Conservation (phyloP, 1,140 invertebrate species). For the Monochamus saltuarius region DNA sequence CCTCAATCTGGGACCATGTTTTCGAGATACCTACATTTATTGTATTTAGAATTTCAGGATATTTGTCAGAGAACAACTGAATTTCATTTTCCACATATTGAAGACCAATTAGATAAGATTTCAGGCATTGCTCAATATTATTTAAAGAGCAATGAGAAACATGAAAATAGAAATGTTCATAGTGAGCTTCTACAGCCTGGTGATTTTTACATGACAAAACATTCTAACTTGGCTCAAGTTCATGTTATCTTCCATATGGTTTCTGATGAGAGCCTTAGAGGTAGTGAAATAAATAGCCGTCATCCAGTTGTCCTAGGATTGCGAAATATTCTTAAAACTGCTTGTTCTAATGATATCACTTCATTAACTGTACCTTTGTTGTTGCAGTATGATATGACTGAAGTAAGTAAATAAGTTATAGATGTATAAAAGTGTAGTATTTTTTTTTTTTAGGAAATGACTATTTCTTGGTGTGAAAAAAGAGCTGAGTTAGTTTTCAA, state of each 20-base stretch:
- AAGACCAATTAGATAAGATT: conserved; percentile 81
- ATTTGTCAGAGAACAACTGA: conserved; percentile 73
- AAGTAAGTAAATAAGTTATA: conserved; percentile 60
- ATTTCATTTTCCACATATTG: conserved; percentile 86
- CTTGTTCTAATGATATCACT: conserved; percentile 90
- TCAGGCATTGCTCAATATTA: conserved; percentile 40
- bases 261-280: conserved; percentile 69
- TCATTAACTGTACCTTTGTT: conserved; percentile 92
- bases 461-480: conserved; percentile 92
- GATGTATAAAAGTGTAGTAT: conserved; percentile 20
- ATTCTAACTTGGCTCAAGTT: conserved; percentile 93
- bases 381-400: conserved; percentile 90
- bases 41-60: conserved; percentile 58
- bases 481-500: conserved; percentile 96
- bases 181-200: conserved; percentile 73
- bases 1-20: too few species aligned
- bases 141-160: conserved; percentile 37
- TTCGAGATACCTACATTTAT: background rate
- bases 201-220: conserved; percentile 91
- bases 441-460: conserved; percentile 90
- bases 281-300: conserved; percentile 89
- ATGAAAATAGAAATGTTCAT: conserved; percentile 33
- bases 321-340: conserved; percentile 91
- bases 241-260: conserved; percentile 96
- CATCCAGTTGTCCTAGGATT: conserved; percentile 95